Base-by-base conservation (phyloP, 1,140 invertebrate species). In the Drosophila sulfurigaster region DNA sequence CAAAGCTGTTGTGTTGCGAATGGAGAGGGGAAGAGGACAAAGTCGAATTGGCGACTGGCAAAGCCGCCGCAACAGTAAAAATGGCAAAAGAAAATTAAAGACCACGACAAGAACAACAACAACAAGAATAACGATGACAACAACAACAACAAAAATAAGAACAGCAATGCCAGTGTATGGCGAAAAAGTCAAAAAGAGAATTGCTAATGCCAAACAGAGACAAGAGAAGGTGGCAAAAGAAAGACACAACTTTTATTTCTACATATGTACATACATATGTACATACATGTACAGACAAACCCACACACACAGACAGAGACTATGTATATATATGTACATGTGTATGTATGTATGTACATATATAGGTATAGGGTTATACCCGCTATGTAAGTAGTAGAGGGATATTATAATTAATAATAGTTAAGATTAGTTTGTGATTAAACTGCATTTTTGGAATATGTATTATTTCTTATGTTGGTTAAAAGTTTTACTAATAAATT, bases 11-110 rank as follows among this genome's bases (percentile, higher is more conserved):
- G 7, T 35, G 3, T 10, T 2, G 13, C 11, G 43, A 15, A 10
- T 0, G 8, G 38, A 1, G 32, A 10, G 15, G 25, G 15, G 2
- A 25, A 38, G 46, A 13, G 54, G 45, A 43, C 62, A 72, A 77
- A 74, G 75, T 75, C 72, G 59, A 78, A 78, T 58, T 43, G 46
- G 56, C 56, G 71, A 74, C 75, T 73, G 57, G 57, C 56, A 62
- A 79, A 75, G 76, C 73, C 62, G 76, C 73, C 66, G 76, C 73
- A 66, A 77, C 78, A 78, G 78, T 80, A 80, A 80, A 79, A 80
- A 60, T 78, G 75, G 65, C 71, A 67, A 80, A 72, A 45, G 65
- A 43, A 78, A 80, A 80, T 80, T 74, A 80, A 80, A 80, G 78
- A 70, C 64, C 70, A 80, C 68, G 56, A 78, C 63, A 79, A 69